phyloP scores from a whole-genome alignment of 2,113 vertebrate genomes.

The Trogon melanurus region DNA sequence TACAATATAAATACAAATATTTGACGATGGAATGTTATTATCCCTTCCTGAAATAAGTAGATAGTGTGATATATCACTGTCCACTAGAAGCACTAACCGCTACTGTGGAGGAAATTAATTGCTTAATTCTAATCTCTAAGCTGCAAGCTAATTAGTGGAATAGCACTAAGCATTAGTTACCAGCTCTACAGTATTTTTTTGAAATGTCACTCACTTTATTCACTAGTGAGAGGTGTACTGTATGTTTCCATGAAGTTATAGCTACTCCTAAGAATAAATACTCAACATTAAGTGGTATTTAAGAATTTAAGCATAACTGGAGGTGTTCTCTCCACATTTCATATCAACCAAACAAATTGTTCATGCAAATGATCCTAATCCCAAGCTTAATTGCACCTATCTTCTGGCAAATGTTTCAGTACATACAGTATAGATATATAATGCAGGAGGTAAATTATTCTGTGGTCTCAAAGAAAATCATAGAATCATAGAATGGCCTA shows the following conservation, averaged over 20 bases:
- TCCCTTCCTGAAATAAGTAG: background rate
- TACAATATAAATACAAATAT: constrained; percentile 18
- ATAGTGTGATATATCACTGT: background rate
- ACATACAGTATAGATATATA: background rate
- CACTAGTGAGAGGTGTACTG: background rate
- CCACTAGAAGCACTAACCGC: background rate
- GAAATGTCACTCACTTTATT: background rate
- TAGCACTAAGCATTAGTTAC: background rate
- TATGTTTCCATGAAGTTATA: background rate
- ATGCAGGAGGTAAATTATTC: background rate
- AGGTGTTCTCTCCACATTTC: background rate
- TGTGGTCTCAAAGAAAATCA: background rate
- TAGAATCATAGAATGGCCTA: background rate
- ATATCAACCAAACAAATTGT: background rate
- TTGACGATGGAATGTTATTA: background rate
- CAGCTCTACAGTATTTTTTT: background rate
- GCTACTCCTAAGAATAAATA: background rate
- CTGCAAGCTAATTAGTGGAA: constrained; percentile 1
- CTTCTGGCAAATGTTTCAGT: background rate
- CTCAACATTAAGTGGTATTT: background rate
- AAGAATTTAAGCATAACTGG: background rate
- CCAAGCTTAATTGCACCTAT: background rate
- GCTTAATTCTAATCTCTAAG: constrained; percentile 22
- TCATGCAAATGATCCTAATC: background rate
- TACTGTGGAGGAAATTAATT: constrained; percentile 13